phyloP scores from a whole-genome alignment of 2,888 invertebrate species.

The Andrena bucephala region DNA sequence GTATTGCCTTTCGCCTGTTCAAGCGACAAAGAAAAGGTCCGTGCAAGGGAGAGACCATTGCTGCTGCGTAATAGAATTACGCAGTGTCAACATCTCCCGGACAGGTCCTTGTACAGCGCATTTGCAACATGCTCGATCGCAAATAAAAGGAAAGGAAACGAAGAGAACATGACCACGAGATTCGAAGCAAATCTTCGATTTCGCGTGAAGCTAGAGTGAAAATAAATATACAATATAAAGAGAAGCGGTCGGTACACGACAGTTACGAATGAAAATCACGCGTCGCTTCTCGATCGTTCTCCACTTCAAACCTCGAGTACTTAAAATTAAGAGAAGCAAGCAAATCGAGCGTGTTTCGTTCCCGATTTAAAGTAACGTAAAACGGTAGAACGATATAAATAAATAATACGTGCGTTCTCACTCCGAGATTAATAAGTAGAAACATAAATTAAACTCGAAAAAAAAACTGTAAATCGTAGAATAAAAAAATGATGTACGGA shows the following conservation, averaged over 20 bases:
- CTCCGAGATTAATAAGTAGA: not conserved
- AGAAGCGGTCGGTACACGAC: conserved; percentile 15
- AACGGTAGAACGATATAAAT: not conserved
- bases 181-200: conserved; percentile 12
- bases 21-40: conserved; percentile 41
- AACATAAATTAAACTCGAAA: conserved; percentile 1
- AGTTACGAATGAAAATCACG: conserved; percentile 15
- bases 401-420: not conserved
- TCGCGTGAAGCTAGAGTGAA: not conserved
- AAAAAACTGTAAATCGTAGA: conserved; percentile 5
- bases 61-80: conserved; percentile 34
- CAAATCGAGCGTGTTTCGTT: conserved; percentile 8
- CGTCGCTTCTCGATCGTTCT: conserved; percentile 12
- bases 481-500: not conserved
- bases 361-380: no score
- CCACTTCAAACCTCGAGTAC: not conserved
- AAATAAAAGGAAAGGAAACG: not conserved
- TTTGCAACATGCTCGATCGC: conserved; percentile 26
- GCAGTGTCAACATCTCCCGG: conserved; percentile 27
- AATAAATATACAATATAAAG: not conserved
- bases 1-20: conserved; percentile 36
- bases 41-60: conserved; percentile 54
- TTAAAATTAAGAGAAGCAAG: conserved; percentile 13
- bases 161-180: not conserved
- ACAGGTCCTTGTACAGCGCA: conserved; percentile 31